Evolutionary conservation across 2,888 invertebrate species (phyloP).

Genomic region (Drosophila lacicola): DNA sequence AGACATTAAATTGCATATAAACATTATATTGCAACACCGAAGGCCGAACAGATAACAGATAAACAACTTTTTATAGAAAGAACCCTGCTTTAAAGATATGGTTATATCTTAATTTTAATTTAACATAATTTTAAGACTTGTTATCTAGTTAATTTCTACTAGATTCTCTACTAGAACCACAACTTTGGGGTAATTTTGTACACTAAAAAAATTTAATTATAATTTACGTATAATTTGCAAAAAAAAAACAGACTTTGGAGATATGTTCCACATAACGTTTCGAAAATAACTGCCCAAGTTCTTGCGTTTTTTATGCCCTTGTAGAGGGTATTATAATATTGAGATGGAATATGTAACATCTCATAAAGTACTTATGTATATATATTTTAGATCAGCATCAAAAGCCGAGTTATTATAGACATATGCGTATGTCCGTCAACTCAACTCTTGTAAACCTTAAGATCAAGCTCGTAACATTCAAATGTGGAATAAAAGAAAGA

Average conservation of each 20-base stretch:
- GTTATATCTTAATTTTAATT: neutral
- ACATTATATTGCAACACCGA: neutral
- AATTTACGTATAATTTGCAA: neutral
- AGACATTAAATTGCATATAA: too few relatives aligned
- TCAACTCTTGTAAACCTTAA: neutral
- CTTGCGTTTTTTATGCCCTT: too few relatives aligned
- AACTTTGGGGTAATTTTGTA: neutral
- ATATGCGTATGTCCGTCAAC: too few relatives aligned
- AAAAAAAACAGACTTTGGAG: too few relatives aligned
- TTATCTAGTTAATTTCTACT: neutral
- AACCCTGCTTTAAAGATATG: conserved; percentile 12
- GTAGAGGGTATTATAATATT: too few relatives aligned
- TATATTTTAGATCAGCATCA: too few relatives aligned
- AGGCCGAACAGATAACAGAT: conserved; percentile 2
- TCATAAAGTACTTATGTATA: too few relatives aligned
- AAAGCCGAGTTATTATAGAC: too few relatives aligned
- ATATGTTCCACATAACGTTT: too few relatives aligned
- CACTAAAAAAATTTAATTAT: neutral
- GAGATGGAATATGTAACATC: too few relatives aligned
- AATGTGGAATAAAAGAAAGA: neutral
- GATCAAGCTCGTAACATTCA: neutral
- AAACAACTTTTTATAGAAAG: conserved; percentile 6
- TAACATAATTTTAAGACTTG: neutral
- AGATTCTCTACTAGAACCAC: neutral
- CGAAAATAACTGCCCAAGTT: too few relatives aligned